Conservation (phyloP, 1,140 invertebrate species). For the Spodoptera litura region DNA sequence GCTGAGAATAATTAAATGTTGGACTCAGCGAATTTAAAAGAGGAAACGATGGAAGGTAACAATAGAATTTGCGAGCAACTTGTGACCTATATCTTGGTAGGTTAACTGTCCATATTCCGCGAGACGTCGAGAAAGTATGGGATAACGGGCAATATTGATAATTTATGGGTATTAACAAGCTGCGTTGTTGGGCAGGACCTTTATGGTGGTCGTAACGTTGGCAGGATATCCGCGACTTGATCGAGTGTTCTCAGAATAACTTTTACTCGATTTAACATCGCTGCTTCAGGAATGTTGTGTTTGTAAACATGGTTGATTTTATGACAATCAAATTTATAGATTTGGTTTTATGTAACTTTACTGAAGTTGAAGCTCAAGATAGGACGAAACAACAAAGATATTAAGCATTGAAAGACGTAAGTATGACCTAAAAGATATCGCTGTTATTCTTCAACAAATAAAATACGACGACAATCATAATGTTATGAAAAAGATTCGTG, state of each 20-base stretch:
- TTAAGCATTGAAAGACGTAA: no score
- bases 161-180: slow-evolving; percentile 64
- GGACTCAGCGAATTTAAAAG: slow-evolving; percentile 30
- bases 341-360: not conserved
- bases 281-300: slow-evolving; percentile 7
- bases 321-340: slow-evolving; percentile 12
- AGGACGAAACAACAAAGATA: no score
- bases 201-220: slow-evolving; percentile 47
- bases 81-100: slow-evolving; percentile 67
- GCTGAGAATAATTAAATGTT: slow-evolving; percentile 32
- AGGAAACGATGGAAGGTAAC: slow-evolving; percentile 16
- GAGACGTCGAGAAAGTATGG: slow-evolving; percentile 54
- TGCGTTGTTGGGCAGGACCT: slow-evolving; percentile 19
- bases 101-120: slow-evolving; percentile 70
- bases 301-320: slow-evolving; percentile 29
- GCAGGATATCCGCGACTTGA: slow-evolving; percentile 62
- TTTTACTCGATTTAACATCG: slow-evolving; percentile 54
- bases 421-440: no score
- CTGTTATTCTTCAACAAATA: no score
- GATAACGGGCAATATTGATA: slow-evolving; percentile 70
- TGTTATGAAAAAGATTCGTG: no score
- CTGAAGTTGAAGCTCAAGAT: not conserved
- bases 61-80: slow-evolving; percentile 39
- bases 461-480: no score
- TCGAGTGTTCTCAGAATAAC: slow-evolving; percentile 53